Conservation (phyloP, 37 sponge, comb jelly and placozoan genomes). For the Eunapius fragilis region DNA sequence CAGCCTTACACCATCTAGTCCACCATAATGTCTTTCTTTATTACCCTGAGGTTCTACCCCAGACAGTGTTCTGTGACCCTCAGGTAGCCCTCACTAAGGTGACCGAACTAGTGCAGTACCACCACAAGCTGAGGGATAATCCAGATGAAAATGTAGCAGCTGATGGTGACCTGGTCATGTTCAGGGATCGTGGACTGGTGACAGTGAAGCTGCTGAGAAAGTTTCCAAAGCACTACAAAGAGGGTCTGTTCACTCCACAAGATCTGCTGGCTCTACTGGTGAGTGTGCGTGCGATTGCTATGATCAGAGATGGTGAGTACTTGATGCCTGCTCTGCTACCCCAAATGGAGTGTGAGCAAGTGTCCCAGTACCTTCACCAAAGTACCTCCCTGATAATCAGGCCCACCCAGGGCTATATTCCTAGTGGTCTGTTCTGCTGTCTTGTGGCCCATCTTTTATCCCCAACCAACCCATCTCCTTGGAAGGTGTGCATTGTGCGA, state of each 20-base stretch:
- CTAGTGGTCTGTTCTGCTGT: too few relatives aligned
- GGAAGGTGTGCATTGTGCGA: too few relatives aligned
- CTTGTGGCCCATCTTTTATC: too few relatives aligned
- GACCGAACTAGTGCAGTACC: constrained; percentile 14
- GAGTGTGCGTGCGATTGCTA: not conserved
- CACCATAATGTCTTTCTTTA: constrained; percentile 2
- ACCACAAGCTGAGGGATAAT: not conserved
- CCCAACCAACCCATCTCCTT: too few relatives aligned
- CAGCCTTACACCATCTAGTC: not conserved
- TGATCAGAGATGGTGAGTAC: not conserved
- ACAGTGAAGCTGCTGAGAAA: not conserved
- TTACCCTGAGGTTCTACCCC: constrained; percentile 1
- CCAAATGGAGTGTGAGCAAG: too few relatives aligned
- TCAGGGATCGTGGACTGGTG: constrained; percentile 12
- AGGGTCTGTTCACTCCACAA: not conserved
- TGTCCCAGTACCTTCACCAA: too few relatives aligned
- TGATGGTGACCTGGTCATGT: not conserved
- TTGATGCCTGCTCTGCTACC: constrained; percentile 5
- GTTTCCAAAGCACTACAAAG: not conserved
- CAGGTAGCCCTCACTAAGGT: constrained; percentile 8
- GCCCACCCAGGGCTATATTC: too few relatives aligned
- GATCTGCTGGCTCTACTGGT: not conserved
- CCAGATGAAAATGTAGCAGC: not conserved
- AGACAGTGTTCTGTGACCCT: constrained; percentile 1
- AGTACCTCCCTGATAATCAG: too few relatives aligned